Evolutionary conservation across 2,888 invertebrate genomes (phyloP).

Genomic region (Vannuccia rotundouncinata): DNA sequence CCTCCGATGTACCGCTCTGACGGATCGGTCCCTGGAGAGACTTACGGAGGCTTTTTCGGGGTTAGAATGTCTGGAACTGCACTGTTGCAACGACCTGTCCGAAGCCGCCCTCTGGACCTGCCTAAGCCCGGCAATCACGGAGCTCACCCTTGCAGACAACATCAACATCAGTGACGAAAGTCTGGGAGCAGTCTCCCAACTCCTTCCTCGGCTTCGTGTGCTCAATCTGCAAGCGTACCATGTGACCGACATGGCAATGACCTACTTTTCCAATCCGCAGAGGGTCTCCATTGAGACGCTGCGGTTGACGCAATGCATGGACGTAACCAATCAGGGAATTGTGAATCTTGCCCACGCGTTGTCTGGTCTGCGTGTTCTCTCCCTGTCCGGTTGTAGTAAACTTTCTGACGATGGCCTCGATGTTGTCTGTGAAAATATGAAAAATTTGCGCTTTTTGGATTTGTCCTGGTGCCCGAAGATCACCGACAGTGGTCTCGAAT

Average conservation of each 20-base stretch:
- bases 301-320: slow-evolving; percentile 89
- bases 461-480: slow-evolving; percentile 92
- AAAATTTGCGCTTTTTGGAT: slow-evolving; percentile 79
- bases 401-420: slow-evolving; percentile 93
- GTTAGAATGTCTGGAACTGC: slow-evolving; percentile 80
- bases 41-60: slow-evolving; percentile 63
- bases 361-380: slow-evolving; percentile 83
- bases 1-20: slow-evolving; percentile 22
- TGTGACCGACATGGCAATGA: slow-evolving; percentile 86
- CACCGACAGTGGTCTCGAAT: slow-evolving; percentile 88
- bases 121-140: slow-evolving; percentile 81
- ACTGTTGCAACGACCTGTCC: slow-evolving; percentile 91
- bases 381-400: slow-evolving; percentile 89
- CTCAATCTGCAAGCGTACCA: slow-evolving; percentile 88
- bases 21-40: slow-evolving; percentile 73
- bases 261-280: slow-evolving; percentile 87
- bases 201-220: slow-evolving; percentile 84
- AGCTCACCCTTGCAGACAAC: slow-evolving; percentile 85
- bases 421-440: slow-evolving; percentile 83
- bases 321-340: slow-evolving; percentile 89
- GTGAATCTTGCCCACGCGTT: slow-evolving; percentile 90
- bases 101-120: slow-evolving; percentile 92
- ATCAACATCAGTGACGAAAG: slow-evolving; percentile 95
- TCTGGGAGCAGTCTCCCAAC: slow-evolving; percentile 85
- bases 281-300: slow-evolving; percentile 79